Conservation (phyloP, 1,140 invertebrate genomes). For the Tetraneura akinire region DNA sequence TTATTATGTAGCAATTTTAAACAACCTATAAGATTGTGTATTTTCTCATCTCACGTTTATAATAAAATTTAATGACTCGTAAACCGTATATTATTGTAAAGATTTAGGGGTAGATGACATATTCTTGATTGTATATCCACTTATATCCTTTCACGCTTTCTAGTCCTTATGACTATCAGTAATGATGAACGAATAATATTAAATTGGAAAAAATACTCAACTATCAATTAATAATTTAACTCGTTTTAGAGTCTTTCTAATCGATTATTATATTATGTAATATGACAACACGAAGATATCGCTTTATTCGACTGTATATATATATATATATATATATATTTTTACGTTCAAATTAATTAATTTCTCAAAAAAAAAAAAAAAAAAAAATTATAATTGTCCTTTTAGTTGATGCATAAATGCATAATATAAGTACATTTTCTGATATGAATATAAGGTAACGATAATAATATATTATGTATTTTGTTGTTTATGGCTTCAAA, state of each 20-base stretch:
- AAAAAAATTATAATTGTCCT: no score
- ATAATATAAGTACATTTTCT: neutral
- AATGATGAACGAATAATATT: neutral
- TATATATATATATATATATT: no score
- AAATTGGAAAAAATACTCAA: neutral
- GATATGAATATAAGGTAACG: slow-evolving; percentile 12
- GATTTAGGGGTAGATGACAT: neutral
- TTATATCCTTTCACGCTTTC: neutral
- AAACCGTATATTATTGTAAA: no score
- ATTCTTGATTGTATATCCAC: neutral
- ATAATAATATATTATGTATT: no score
- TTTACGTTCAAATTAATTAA: slow-evolving; percentile 11
- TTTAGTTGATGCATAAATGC: no score
- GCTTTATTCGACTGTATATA: no score
- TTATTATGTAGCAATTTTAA: no score
- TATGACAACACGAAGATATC: no score
- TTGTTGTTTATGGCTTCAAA: slow-evolving; percentile 17
- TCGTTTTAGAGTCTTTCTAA: neutral
- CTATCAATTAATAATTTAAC: slow-evolving; percentile 12
- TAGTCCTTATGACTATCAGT: neutral
- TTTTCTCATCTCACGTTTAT: no score
- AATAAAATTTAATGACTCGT: neutral
- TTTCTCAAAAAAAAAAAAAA: no score
- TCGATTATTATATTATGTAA: no score
- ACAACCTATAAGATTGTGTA: no score